phyloP scores from a whole-genome alignment of 37 sponge, comb jelly and placozoan genomes.

The Beroe forskalii region DNA sequence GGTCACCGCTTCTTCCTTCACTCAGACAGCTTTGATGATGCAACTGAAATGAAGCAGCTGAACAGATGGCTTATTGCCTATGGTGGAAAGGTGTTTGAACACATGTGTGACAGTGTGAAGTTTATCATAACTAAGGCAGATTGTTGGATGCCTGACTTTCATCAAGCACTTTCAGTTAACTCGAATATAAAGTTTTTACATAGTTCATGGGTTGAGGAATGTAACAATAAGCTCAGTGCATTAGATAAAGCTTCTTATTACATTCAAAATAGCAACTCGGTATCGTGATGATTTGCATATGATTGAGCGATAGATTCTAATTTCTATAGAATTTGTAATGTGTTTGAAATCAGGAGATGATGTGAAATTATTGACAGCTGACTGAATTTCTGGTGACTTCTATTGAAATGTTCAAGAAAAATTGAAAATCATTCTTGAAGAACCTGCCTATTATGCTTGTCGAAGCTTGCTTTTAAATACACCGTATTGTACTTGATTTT shows the following conservation, averaged over 20 bases:
- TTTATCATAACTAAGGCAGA: slow-evolving; percentile 27
- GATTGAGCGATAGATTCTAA: too few species aligned
- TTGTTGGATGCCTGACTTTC: slow-evolving; percentile 39
- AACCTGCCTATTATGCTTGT: too few species aligned
- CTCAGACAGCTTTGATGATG: slow-evolving; percentile 19
- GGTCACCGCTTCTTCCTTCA: slow-evolving; percentile 54
- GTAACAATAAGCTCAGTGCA: background rate
- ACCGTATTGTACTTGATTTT: too few species aligned
- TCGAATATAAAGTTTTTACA: slow-evolving; percentile 15
- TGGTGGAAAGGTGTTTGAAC: slow-evolving; percentile 44
- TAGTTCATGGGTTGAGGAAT: slow-evolving; percentile 29
- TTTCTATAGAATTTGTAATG: too few species aligned
- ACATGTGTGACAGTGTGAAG: background rate
- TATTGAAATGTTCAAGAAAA: too few species aligned
- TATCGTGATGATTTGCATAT: too few species aligned
- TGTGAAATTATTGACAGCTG: too few species aligned
- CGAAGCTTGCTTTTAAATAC: too few species aligned
- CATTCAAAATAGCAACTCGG: background rate
- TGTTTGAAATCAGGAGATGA: too few species aligned
- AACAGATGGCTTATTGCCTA: background rate
- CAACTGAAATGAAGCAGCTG: background rate
- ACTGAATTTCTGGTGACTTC: too few species aligned
- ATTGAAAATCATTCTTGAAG: too few species aligned
- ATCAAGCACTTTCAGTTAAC: slow-evolving; percentile 4
- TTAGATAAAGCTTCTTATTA: background rate